phyloP scores from a whole-genome alignment of 2,113 vertebrate species.

The Gallinago undulata region DNA sequence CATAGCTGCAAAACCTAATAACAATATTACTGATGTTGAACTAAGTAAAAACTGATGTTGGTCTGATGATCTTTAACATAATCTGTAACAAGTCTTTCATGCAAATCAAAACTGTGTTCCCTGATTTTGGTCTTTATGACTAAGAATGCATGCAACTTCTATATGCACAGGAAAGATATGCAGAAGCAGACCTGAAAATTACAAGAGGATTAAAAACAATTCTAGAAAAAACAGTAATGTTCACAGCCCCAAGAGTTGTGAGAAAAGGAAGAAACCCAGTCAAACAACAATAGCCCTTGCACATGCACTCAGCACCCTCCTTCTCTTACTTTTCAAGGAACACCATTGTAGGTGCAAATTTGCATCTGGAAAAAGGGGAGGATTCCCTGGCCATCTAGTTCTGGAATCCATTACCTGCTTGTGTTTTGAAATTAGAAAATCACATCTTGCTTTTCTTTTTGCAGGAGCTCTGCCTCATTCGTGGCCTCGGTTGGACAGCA shows the following conservation, averaged over 20 bases:
- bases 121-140: background rate
- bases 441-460: background rate
- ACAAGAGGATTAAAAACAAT: background rate
- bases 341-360: background rate
- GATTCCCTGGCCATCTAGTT: background rate
- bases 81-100: background rate
- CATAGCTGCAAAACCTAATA: background rate
- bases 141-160: background rate
- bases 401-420: background rate
- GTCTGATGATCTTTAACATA: background rate
- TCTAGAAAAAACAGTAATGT: background rate
- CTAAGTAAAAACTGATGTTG: background rate
- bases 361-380: background rate
- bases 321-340: background rate
- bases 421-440: background rate
- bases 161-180: background rate
- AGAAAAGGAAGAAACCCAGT: background rate
- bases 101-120: background rate
- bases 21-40: background rate
- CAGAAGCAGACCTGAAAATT: background rate
- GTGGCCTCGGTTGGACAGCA: rapidly evolving
- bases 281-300: background rate
- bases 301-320: background rate
- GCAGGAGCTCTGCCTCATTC: background rate
- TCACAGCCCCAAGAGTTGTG: background rate